phyloP scores from a whole-genome alignment of 2,113 vertebrate species.

The human (Homo sapiens) region DNA sequence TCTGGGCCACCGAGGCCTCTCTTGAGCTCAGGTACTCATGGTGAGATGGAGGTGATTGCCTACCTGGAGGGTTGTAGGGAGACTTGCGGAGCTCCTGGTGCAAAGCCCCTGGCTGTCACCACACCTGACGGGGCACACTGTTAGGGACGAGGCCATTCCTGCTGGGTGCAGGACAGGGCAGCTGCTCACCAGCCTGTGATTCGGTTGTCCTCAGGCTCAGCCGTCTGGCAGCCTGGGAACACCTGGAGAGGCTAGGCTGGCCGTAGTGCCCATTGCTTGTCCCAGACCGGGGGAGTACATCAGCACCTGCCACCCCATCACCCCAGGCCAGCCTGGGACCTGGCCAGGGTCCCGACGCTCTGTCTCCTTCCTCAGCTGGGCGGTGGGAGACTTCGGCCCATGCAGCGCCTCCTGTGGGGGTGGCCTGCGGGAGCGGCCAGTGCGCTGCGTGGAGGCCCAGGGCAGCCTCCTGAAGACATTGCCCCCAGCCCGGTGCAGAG shows the following conservation, averaged over 20 bases:
- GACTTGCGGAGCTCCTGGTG: accelerated
- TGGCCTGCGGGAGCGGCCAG: constrained; percentile 76
- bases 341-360: accelerated
- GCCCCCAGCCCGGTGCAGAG: constrained; percentile 61
- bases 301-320: accelerated
- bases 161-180: not conserved
- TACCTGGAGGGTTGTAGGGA: not conserved
- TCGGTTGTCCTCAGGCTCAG: not conserved
- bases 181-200: accelerated
- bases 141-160: too few species aligned
- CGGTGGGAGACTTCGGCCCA: constrained; percentile 78
- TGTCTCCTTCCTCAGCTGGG: constrained; percentile 80
- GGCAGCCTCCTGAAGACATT: constrained; percentile 41
- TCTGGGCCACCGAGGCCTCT: not conserved
- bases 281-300: not conserved
- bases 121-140: accelerated
- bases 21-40: not conserved
- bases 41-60: accelerated
- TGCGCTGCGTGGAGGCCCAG: constrained; percentile 79
- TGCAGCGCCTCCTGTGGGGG: constrained; percentile 84
- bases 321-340: not conserved
- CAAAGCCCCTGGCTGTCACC: not conserved
- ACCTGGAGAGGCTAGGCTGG: not conserved
- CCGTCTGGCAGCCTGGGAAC: not conserved
- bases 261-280: not conserved